Base-by-base conservation (phyloP, 2,888 invertebrate genomes). In the Netelia melanura region DNA sequence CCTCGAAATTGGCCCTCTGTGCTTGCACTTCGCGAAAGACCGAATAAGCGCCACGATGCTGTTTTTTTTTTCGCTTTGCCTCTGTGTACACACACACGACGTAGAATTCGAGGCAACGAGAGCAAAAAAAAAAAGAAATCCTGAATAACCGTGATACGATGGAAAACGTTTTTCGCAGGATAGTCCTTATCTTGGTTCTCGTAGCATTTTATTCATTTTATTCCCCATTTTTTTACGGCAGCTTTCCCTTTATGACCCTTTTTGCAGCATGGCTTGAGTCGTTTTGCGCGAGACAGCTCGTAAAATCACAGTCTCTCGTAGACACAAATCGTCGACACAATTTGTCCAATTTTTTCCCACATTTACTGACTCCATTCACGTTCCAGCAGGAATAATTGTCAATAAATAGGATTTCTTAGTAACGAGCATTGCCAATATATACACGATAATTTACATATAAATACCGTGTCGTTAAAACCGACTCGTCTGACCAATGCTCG, bases 11-110 rank as follows among this genome's bases (percentile, higher is more conserved):
- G 70, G 58, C 62, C 62, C 10, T 64, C 10, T 70, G 44, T 58
- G 48, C 64, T 67, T 71, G 64, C 79, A 65, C 79, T 72, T 58
- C 23, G 58, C 30, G 48, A 79, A 72, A 64, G 25, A 62, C 61
- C 30, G 48, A 48, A 30, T 61, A 62, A 44, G 61, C 14, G 21
- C 43, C 58, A 21, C 23, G 25, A n/a, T 9, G 23, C 43, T 21
- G 43, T 21, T 11, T 74, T 25, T 74, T 25, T 44, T 61, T 61
- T 61, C 23, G 23, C 61, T 25, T 30, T 14, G 21, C 61, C 62
- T 64, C 30, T n/a, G 38, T 10, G 23, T 17, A 25, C 43, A n/a
- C 38, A 72, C 43, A 21, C 64, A 30, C 25, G 8, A 17, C 11
- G 21, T 48, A 14, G 52, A 17, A 61, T 72, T 75, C n/a, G 14